phyloP scores from a whole-genome alignment of 2,888 invertebrate species.

The Patella ulyssiponensis region DNA sequence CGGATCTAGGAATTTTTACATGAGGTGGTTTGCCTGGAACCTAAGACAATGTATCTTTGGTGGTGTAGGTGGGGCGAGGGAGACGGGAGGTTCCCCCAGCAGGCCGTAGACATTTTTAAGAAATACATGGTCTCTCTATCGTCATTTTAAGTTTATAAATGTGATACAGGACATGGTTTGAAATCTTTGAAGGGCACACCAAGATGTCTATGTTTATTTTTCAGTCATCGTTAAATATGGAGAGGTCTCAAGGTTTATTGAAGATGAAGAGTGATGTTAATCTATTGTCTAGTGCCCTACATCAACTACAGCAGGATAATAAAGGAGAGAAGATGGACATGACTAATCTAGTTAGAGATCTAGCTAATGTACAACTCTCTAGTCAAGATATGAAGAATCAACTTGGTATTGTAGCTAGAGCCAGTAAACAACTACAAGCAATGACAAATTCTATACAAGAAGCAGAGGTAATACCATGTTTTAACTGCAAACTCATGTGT shows the following conservation, averaged over 20 bases:
- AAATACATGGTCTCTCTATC: no score
- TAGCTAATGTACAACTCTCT: conserved; percentile 28
- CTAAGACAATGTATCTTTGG: no score
- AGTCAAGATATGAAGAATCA: conserved; percentile 31
- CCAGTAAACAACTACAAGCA: conserved; percentile 28
- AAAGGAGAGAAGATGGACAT: conserved; percentile 23
- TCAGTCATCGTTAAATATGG: conserved; percentile 30
- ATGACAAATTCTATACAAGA: conserved; percentile 21
- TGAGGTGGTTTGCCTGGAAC: no score
- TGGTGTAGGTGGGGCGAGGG: no score
- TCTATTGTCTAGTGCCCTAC: conserved; percentile 24
- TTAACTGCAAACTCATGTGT: no score
- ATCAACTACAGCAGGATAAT: conserved; percentile 23
- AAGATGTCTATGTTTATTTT: background rate
- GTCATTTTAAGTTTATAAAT: no score
- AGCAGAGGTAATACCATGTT: conserved; percentile 18
- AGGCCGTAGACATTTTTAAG: no score
- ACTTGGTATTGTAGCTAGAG: conserved; percentile 25
- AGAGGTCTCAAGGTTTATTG: conserved; percentile 28
- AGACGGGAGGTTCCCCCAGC: no score
- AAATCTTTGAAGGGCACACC: no score
- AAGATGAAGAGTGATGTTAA: conserved; percentile 27
- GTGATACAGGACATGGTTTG: no score
- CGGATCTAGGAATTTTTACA: no score
- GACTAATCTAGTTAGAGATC: conserved; percentile 28